phyloP scores from a whole-genome alignment of 2,113 vertebrate species.

The Phoenicopterus ruber region DNA sequence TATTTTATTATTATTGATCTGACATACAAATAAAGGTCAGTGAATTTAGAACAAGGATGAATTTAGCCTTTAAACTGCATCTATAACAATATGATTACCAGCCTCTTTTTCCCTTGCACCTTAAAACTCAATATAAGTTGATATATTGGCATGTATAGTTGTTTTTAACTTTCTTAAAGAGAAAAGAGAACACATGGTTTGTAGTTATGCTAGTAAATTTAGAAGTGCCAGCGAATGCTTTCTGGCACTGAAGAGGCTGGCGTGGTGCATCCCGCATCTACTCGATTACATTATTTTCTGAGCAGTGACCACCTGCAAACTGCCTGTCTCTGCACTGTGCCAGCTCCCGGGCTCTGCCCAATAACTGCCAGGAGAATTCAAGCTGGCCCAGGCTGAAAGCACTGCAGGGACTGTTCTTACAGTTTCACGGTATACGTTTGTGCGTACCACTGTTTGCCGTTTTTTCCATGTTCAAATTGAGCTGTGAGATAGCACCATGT shows the following conservation, averaged over 20 bases:
- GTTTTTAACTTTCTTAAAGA: background rate
- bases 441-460: background rate
- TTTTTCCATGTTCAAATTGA: background rate
- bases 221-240: background rate
- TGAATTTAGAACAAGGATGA: background rate
- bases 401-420: background rate
- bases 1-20: slow-evolving; percentile 48
- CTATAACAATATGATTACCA: background rate
- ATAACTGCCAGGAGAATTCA: background rate
- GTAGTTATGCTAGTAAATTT: background rate
- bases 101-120: background rate
- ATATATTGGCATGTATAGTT: background rate
- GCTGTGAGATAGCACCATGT: background rate
- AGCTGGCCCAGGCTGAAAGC: background rate
- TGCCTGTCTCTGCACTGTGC: background rate
- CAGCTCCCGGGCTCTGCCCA: background rate
- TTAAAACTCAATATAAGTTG: background rate
- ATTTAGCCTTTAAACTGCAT: background rate
- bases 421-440: background rate
- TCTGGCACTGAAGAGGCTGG: background rate
- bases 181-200: background rate
- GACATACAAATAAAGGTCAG: slow-evolving; percentile 37
- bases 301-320: background rate
- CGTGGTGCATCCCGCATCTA: background rate
- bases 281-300: background rate